phyloP scores from a whole-genome alignment of 2,797 vertebrate genomes.

The Rhinatrema bivittatum region DNA sequence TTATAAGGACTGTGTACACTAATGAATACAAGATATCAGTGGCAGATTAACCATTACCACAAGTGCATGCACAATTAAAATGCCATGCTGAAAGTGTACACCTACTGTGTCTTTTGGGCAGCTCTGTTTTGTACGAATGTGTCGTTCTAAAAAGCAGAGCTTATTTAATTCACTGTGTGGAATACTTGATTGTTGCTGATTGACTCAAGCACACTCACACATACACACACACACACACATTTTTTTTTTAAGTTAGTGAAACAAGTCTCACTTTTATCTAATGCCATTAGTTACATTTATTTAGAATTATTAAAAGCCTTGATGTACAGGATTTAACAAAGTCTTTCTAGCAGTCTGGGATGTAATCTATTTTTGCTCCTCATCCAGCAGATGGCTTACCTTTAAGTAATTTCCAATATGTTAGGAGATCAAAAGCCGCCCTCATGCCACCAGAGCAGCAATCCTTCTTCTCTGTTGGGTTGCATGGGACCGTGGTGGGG shows the following conservation, averaged over 20 bases:
- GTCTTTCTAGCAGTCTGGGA: constrained; percentile 78
- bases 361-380: constrained; percentile 83
- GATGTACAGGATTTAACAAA: constrained; percentile 67
- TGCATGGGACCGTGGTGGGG: constrained; percentile 60
- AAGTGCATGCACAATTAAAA: too few relatives aligned
- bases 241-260: constrained; percentile 46
- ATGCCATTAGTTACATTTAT: constrained; percentile 83
- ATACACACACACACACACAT: constrained; percentile 15
- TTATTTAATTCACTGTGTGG: constrained; percentile 33
- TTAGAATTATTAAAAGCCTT: constrained; percentile 65
- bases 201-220: too few relatives aligned
- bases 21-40: too few relatives aligned
- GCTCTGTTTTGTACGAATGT: constrained; percentile 26
- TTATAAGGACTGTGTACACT: too few relatives aligned
- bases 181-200: constrained; percentile 49
- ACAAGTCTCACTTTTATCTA: constrained; percentile 64
- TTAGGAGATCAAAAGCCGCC: constrained; percentile 74
- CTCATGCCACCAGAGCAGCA: constrained; percentile 63
- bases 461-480: constrained; percentile 81
- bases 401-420: constrained; percentile 90
- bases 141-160: constrained; percentile 32
- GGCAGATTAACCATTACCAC: too few relatives aligned
- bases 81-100: not conserved
- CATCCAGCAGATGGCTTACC: constrained; percentile 74
- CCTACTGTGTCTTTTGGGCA: constrained; percentile 26